phyloP scores from a whole-genome alignment of 2,113 vertebrate genomes.

The Calyptommatus sinebrachiatus region DNA sequence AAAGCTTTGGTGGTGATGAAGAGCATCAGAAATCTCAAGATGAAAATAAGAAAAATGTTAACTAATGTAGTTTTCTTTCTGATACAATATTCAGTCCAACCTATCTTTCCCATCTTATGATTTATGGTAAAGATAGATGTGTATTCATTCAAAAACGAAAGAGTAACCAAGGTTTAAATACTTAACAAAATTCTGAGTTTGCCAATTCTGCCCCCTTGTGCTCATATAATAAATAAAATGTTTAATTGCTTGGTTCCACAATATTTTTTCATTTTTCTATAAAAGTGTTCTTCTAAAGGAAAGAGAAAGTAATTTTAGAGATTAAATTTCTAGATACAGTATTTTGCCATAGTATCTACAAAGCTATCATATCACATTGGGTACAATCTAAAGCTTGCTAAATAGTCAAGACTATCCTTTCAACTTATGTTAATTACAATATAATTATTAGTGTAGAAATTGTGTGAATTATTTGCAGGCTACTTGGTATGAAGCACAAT shows the following conservation, averaged over 20 bases:
- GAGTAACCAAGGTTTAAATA: background rate
- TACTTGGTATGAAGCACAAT: constrained; percentile 2
- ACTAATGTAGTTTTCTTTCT: background rate
- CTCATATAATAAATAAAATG: constrained; percentile 1
- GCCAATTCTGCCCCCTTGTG: constrained; percentile 22
- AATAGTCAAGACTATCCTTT: constrained; percentile 15
- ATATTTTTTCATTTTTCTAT: background rate
- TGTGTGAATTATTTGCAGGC: background rate
- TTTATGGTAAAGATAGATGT: background rate
- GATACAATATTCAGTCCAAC: background rate
- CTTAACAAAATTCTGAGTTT: background rate
- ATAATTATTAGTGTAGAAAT: background rate
- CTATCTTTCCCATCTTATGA: background rate
- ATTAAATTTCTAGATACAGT: background rate
- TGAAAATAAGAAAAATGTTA: too few relatives aligned
- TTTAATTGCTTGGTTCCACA: background rate
- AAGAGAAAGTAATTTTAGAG: constrained; percentile 17
- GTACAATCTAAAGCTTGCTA: constrained; percentile 29
- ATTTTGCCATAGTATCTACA: background rate
- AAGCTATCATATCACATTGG: constrained; percentile 37
- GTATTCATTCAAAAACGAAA: background rate
- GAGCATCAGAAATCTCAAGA: too few relatives aligned
- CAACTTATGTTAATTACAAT: background rate
- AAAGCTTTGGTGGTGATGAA: background rate
- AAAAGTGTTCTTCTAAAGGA: background rate